These are phyloP conservation scores for Myripristis jacobus DNA, from an alignment of 2,797 vertebrate genomes.

Conservation along the genomic window DNA sequence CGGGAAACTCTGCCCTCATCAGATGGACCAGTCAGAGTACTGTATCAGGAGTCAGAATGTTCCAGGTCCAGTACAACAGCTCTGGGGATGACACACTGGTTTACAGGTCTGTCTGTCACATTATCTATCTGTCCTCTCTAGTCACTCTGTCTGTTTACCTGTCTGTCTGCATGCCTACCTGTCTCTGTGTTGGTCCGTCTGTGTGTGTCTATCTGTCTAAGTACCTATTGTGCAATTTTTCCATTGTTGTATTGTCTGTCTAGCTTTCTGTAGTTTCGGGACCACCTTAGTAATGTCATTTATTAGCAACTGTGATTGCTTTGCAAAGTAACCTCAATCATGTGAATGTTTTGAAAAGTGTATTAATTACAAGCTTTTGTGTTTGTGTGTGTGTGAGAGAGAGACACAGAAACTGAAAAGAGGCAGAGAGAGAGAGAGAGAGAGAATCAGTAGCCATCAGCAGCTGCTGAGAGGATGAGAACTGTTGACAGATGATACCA, in stretches of 20 bases:
- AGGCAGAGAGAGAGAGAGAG: constrained; percentile 21
- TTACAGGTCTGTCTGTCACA: constrained; percentile 80
- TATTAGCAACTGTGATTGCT: neutral
- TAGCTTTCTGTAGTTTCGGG: neutral
- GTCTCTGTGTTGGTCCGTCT: neutral
- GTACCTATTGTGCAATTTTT: neutral
- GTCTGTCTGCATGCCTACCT: neutral
- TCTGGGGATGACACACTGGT: constrained; percentile 86
- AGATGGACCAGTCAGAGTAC: constrained; percentile 84
- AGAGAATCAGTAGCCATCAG: constrained; percentile 48
- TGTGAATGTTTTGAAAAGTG: neutral
- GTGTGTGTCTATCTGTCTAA: neutral
- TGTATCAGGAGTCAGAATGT: constrained; percentile 84
- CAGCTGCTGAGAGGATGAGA: constrained; percentile 38
- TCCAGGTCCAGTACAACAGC: constrained; percentile 89
- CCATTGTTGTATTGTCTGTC: too few species aligned
- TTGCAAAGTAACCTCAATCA: too few species aligned
- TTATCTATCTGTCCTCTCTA: neutral
- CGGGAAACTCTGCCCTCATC: constrained; percentile 85
- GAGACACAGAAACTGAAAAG: too few species aligned
- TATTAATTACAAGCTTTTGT: constrained; percentile 3
- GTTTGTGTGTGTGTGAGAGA: constrained; percentile 4
- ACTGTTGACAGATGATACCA: constrained; percentile 60
- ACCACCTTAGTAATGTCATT: neutral
- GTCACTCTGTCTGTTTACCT: neutral